Evolutionary conservation across 2,888 invertebrate species (phyloP), one percentile per base, ranked within the genome.

Genomic region (Leucoma salicis): DNA sequence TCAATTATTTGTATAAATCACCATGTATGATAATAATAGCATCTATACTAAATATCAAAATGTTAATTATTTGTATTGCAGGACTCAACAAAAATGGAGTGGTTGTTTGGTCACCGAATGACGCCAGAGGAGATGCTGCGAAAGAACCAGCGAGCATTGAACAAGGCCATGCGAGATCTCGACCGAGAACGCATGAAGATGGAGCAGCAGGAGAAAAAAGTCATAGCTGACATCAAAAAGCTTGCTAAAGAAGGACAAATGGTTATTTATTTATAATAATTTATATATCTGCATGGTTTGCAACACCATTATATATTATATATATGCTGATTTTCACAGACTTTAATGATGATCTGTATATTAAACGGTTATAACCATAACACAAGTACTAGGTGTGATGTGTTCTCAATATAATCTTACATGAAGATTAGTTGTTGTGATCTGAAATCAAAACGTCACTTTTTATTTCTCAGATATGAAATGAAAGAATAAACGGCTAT

Each of bases 131-230:
- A 99, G 89, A 95, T 99, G 96, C 92, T 99, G 57, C 92, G 99
- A 45, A 98, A 99, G 84, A 99, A 99, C 89, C 99, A 99, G 84
- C 92, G 99, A 46, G 98, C 99, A 1, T 90, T 99, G 29, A 99
- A 97, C 82, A 98, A 98, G 90, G 99, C 99, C 0, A 98, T 99
- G 96, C 92, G 99, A 4, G 99, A 99, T 82, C 91, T 99, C 57
- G 99, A 99, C 79, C 91, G 98, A 36, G 98, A 99, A 86, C 94
- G 94, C 47, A 92, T 93, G 82, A 95, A 97, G 77, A 98, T 99
- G 98, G 99, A 99, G 80, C 97, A 97, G 67, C 99, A 99, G 76
- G 99, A 99, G 77, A 99, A 99, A 84, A 99, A 99, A 87, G 95
- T 99, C 49, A 99, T 99, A 49, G 93, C 93, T 0, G 99, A 99